Evolutionary conservation across 2,888 invertebrate species (phyloP).

Genomic region (Eupsilia transversa): DNA sequence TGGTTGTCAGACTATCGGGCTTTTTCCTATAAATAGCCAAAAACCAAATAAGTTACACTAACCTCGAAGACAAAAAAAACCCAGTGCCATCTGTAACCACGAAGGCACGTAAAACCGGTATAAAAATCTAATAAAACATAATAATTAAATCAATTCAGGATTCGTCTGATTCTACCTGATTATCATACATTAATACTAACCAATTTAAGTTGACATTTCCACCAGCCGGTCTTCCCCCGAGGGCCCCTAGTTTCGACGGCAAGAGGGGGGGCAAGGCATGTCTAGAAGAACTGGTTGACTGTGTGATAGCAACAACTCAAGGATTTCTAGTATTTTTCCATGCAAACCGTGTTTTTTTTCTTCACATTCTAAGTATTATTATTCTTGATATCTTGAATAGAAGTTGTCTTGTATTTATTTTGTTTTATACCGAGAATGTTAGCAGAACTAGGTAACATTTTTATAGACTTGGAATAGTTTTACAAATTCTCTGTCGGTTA

Average conservation of each 20-base stretch:
- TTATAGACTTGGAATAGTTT: neutral
- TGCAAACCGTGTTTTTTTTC: slow-evolving; percentile 44
- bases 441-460: neutral
- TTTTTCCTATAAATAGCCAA: neutral
- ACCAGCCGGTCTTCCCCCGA: slow-evolving; percentile 46
- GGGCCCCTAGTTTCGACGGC: slow-evolving; percentile 37
- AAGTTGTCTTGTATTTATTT: slow-evolving; percentile 11
- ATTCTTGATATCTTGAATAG: slow-evolving; percentile 51
- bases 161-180: slow-evolving; percentile 72
- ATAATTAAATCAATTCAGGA: slow-evolving; percentile 50
- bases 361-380: slow-evolving; percentile 38
- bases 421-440: neutral
- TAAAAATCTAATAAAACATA: slow-evolving; percentile 23
- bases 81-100: slow-evolving; percentile 10
- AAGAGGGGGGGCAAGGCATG: slow-evolving; percentile 39
- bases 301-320: slow-evolving; percentile 51
- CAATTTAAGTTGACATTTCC: slow-evolving; percentile 73
- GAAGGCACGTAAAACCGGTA: neutral
- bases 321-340: slow-evolving; percentile 62
- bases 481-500: too few relatives aligned
- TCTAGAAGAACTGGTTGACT: slow-evolving; percentile 63
- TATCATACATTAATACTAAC: slow-evolving; percentile 78
- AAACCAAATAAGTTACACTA: neutral
- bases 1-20: too few relatives aligned
- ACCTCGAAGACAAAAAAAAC: neutral